phyloP scores from a whole-genome alignment of 2,113 vertebrate genomes.

The Brachyhypopomus occidentalis region DNA sequence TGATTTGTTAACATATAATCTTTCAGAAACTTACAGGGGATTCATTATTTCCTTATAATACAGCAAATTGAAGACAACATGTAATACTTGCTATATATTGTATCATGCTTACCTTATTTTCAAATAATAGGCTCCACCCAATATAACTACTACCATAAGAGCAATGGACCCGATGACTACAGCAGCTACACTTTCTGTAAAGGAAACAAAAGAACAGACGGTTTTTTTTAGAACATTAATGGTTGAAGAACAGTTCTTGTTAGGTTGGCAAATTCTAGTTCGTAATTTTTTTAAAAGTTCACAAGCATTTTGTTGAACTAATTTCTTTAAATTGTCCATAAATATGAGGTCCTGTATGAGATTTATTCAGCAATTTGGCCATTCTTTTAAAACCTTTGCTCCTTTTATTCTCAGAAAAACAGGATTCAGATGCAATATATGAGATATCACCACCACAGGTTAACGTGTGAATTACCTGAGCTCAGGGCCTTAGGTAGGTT shows the following conservation, averaged over 20 bases:
- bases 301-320: too few relatives aligned
- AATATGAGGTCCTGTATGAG: too few relatives aligned
- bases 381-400: too few relatives aligned
- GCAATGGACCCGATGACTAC: conserved; percentile 54
- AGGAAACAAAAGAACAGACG: conserved; percentile 21
- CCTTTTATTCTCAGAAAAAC: too few relatives aligned
- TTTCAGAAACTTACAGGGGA: background rate
- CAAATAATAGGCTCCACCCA: conserved; percentile 60
- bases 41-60: background rate
- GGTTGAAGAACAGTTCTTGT: too few relatives aligned
- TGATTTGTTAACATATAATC: background rate
- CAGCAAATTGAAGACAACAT: background rate
- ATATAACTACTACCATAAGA: conserved; percentile 42
- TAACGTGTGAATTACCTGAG: conserved; percentile 57
- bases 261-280: too few relatives aligned
- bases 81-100: background rate
- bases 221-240: background rate
- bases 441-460: background rate
- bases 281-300: too few relatives aligned
- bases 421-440: too few relatives aligned
- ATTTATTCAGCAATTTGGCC: too few relatives aligned
- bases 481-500: conserved; percentile 47
- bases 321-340: too few relatives aligned
- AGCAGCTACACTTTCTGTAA: conserved; percentile 57
- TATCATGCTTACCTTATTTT: conserved; percentile 63